phyloP scores from a whole-genome alignment of 1,140 invertebrate species.

The Drosophila pectinifera region DNA sequence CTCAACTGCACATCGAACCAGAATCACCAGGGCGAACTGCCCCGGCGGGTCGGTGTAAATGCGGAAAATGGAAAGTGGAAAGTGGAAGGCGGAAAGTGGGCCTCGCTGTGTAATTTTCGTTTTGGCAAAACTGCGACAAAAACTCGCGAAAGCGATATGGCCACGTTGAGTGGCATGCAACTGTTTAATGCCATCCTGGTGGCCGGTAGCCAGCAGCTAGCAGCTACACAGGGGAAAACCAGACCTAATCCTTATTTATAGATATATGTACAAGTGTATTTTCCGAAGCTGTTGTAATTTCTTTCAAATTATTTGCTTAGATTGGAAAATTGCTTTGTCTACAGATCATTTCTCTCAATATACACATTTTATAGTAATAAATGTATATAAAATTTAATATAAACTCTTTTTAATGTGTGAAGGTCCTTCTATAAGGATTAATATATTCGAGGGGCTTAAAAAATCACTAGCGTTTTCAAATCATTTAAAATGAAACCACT shows the following conservation, averaged over 20 bases:
- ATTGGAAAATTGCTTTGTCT: neutral
- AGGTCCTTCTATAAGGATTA: too few relatives aligned
- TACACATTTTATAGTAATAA: neutral
- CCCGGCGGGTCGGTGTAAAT: constrained; percentile 1
- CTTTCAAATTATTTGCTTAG: neutral
- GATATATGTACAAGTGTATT: neutral
- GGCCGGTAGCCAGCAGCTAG: constrained; percentile 9
- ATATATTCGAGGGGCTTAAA: too few relatives aligned
- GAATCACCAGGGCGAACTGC: constrained; percentile 27
- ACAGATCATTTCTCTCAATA: neutral
- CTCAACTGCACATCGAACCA: constrained; percentile 56
- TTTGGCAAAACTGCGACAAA: constrained; percentile 41
- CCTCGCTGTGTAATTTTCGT: constrained; percentile 29
- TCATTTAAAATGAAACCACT: too few relatives aligned
- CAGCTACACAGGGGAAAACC: neutral
- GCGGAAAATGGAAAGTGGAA: constrained; percentile 2
- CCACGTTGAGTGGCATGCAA: constrained; percentile 57
- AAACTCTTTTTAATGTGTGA: too few relatives aligned
- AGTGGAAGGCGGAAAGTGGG: constrained; percentile 3
- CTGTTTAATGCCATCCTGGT: constrained; percentile 57
- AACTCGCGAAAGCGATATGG: constrained; percentile 40
- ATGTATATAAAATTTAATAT: too few relatives aligned
- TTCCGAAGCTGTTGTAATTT: neutral
- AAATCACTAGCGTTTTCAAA: too few relatives aligned
- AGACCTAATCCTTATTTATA: too few relatives aligned